These are phyloP conservation scores for Orcinus orca DNA, from an alignment of 2,113 vertebrate genomes.

Conservation along the genomic window DNA sequence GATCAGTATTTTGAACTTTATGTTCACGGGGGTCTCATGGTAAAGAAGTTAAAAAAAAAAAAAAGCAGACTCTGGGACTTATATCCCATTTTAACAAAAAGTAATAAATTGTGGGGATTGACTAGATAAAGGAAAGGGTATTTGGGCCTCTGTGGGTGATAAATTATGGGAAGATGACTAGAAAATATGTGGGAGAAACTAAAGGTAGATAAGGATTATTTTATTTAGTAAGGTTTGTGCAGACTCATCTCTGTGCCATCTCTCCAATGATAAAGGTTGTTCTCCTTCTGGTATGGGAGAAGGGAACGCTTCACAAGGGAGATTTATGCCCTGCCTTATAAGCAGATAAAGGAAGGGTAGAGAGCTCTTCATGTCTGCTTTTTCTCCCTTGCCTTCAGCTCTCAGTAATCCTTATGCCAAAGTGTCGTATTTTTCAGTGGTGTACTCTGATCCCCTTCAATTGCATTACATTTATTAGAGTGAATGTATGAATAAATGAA, in stretches of 20 bases:
- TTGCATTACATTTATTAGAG: not conserved
- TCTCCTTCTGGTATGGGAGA: not conserved
- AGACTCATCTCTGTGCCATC: not conserved
- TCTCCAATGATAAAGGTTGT: not conserved
- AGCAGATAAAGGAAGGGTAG: not conserved
- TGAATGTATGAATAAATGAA: not conserved
- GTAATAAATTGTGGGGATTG: not conserved
- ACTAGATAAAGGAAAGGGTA: not conserved
- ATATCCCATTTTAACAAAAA: not conserved
- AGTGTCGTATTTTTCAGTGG: not conserved
- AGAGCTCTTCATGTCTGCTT: not conserved
- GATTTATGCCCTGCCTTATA: not conserved
- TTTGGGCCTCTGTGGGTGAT: not conserved
- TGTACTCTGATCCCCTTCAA: not conserved
- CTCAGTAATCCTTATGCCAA: not conserved
- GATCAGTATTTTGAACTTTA: not conserved
- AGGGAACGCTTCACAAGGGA: rapidly evolving
- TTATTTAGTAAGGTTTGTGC: not conserved
- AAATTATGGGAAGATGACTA: not conserved
- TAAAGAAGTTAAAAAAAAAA: not conserved
- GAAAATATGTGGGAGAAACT: not conserved
- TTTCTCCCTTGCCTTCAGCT: not conserved
- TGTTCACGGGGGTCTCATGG: not conserved
- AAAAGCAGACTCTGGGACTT: not conserved
- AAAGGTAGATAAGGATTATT: not conserved